Base-by-base conservation (phyloP, 1,140 invertebrate genomes). In the Pseudoatta argentina region DNA sequence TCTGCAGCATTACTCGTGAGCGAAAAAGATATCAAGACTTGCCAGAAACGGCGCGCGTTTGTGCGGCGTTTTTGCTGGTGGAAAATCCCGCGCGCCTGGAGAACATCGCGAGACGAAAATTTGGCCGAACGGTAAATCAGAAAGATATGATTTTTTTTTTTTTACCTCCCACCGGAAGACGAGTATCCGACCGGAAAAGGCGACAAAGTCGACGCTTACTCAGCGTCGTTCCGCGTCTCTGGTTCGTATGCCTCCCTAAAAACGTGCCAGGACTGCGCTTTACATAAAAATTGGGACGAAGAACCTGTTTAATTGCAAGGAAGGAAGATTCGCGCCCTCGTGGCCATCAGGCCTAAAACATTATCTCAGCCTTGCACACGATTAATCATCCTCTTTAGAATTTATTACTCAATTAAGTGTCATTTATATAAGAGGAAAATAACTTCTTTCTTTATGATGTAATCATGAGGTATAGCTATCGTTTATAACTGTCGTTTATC, bases 81-180 rank as follows among this genome's bases (percentile, higher is more conserved):
- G 27, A 73, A 57, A 89, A 86, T 82, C 55, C 67, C 24, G 61
- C 77, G 51, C 51, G 64, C 61, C 30, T 34, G 44, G 51, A 76
- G 34, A 83, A 55, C 48, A 18, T 12, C 63, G 18, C 27, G 55
- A 51, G 77, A 81, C 16, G 87, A 91, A 24, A 91, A 91, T 81
- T 91, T 78, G 87, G 85, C 82, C 87, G 72, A 79, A 85, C 72
- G 86, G 82, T 91, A 89, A 87, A 91, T 91, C 89, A 91, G 86
- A 86, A 81, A 91, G 89, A 91, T 91, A 91, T 91, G 87, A 91
- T 91, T 89, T 91, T 90, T 90, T 91, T 24, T 90, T 90, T 91
- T 82, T 30, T 27, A 8, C 21, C 27, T 55, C 21, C 51, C 18
- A 57, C 53, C 69, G 89, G 90, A 91, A 87, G 89, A 91, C 87